These are phyloP conservation scores for Oreochromis niloticus DNA, from an alignment of 2,113 vertebrate species.

Conservation along the genomic window DNA sequence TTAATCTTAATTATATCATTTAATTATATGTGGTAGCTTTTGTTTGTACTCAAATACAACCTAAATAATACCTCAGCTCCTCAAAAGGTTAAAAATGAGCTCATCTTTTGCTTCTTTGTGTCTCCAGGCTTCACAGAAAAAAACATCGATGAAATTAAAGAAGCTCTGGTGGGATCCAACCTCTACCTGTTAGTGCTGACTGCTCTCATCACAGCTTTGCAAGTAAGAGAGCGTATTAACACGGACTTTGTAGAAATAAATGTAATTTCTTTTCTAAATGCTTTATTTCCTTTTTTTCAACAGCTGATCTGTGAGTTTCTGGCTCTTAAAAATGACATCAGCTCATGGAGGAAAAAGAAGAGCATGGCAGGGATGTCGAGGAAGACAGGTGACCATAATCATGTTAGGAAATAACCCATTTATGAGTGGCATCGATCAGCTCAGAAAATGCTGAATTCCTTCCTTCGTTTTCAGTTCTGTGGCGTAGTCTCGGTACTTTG, in stretches of 20 bases:
- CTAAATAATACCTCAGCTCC: not conserved
- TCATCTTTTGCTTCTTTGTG: not conserved
- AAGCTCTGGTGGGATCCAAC: slow-evolving; percentile 90
- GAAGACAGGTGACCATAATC: slow-evolving; percentile 78
- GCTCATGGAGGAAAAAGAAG: slow-evolving; percentile 92
- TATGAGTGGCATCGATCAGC: accelerated
- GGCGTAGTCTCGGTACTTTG: slow-evolving; percentile 90
- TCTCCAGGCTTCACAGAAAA: slow-evolving; percentile 90
- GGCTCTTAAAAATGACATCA: slow-evolving; percentile 97
- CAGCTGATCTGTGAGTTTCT: slow-evolving; percentile 96
- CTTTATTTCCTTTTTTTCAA: not conserved
- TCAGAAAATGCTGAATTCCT: not conserved
- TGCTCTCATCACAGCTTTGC: slow-evolving; percentile 88
- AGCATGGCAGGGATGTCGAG: slow-evolving; percentile 93
- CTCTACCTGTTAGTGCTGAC: slow-evolving; percentile 88
- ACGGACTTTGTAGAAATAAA: accelerated
- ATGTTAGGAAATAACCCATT: not conserved
- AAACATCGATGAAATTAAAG: slow-evolving; percentile 94
- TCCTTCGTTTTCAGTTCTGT: slow-evolving; percentile 75
- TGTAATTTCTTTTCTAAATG: not conserved
- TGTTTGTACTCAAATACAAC: not conserved
- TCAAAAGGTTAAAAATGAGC: not conserved
- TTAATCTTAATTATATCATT: not conserved
- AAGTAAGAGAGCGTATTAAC: slow-evolving; percentile 73
- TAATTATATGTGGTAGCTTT: not conserved